Evolutionary conservation across 2,113 vertebrate genomes (phyloP).

Genomic region (Lepus europaeus): DNA sequence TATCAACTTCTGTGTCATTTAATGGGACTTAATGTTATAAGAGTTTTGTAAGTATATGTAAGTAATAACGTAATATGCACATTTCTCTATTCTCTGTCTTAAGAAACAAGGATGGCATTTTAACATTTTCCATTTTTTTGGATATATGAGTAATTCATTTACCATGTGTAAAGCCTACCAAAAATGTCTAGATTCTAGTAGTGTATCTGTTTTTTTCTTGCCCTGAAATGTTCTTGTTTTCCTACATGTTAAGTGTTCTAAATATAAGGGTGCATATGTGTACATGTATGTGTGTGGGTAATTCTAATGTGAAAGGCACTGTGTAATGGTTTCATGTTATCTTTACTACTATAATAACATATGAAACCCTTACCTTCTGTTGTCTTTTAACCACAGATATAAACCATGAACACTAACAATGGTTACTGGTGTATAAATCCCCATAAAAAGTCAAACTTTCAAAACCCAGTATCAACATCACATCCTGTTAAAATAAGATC

Average conservation of each 20-base stretch:
- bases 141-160: background rate
- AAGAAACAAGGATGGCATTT: background rate
- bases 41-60: background rate
- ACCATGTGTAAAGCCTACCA: background rate
- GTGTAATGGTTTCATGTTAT: background rate
- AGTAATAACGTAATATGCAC: background rate
- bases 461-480: background rate
- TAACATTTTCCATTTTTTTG: slow-evolving; percentile 31
- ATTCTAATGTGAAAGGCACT: slow-evolving; percentile 31
- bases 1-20: background rate
- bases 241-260: background rate
- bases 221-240: slow-evolving; percentile 49
- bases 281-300: background rate
- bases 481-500: background rate
- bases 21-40: background rate
- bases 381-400: slow-evolving; percentile 2
- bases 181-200: slow-evolving; percentile 36
- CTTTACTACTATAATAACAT: background rate
- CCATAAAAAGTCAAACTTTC: slow-evolving; percentile 20
- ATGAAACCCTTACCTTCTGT: background rate
- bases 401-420: slow-evolving; percentile 1
- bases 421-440: background rate
- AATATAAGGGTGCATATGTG: background rate
- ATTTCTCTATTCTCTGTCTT: background rate
- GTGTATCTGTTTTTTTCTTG: background rate